Evolutionary conservation across 2,888 invertebrate genomes (phyloP).

Genomic region (Heliconius sara): DNA sequence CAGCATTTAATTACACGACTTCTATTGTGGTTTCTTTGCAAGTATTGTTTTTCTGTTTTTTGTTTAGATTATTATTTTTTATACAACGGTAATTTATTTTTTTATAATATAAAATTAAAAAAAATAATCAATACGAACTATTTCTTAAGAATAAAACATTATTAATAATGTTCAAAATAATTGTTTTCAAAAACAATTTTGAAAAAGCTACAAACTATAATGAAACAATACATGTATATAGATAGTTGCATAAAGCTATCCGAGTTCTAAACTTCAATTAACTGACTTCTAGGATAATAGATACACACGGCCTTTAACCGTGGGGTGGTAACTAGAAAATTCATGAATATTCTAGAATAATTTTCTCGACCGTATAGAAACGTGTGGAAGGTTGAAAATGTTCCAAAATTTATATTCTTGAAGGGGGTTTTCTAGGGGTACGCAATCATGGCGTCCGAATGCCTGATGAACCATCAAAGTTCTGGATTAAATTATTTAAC

Average conservation of each 20-base stretch:
- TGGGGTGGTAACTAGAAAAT: constrained; percentile 55
- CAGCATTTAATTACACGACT: constrained; percentile 37
- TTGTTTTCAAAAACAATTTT: neutral
- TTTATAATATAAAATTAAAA: neutral
- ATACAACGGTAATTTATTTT: neutral
- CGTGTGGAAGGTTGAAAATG: constrained; percentile 56
- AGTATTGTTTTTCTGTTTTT: neutral
- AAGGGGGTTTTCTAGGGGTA: constrained; percentile 64
- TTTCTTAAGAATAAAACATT: too few relatives aligned
- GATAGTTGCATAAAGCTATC: constrained; percentile 3
- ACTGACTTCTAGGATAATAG: constrained; percentile 61
- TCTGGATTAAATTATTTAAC: constrained; percentile 63
- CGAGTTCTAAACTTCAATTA: constrained; percentile 55
- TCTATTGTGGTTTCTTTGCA: constrained; percentile 1
- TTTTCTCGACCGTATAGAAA: constrained; percentile 12
- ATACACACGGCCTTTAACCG: constrained; percentile 25
- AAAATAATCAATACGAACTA: too few relatives aligned
- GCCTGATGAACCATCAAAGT: constrained; percentile 61
- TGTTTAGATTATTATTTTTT: neutral
- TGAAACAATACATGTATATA: neutral
- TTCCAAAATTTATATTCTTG: constrained; percentile 48
- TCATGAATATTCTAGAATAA: constrained; percentile 25
- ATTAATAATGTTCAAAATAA: neutral
- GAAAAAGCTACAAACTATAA: neutral
- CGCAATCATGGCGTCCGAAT: constrained; percentile 68